Conservation (phyloP, 2,888 invertebrate species). For the Drosophila kuntzei region DNA sequence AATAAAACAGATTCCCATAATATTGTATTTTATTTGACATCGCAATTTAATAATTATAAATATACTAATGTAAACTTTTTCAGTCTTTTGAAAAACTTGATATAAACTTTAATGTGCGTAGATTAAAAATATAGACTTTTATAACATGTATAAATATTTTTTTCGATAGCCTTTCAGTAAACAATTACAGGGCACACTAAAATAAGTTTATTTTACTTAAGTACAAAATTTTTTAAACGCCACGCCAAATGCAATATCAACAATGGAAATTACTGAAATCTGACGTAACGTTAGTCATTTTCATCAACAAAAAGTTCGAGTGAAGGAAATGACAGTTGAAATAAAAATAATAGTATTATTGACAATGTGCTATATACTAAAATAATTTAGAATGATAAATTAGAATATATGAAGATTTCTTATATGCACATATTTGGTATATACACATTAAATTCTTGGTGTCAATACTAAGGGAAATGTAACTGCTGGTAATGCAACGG, state of each 20-base stretch:
- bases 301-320: background rate
- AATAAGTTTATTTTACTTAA: background rate
- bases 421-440: background rate
- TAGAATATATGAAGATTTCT: background rate
- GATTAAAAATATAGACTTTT: background rate
- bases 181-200: background rate
- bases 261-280: background rate
- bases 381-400: slow-evolving; percentile 19
- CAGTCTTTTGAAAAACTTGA: slow-evolving; percentile 49
- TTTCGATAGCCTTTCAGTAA: background rate
- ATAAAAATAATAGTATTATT: background rate
- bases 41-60: slow-evolving; percentile 18
- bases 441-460: slow-evolving; percentile 62
- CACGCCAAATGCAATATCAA: background rate
- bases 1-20: background rate
- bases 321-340: background rate
- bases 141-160: background rate
- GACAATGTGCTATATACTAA: background rate
- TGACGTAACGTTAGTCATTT: background rate
- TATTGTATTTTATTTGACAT: slow-evolving; percentile 12
- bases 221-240: background rate
- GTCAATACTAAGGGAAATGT: slow-evolving; percentile 89
- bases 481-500: slow-evolving; percentile 91
- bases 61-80: slow-evolving; percentile 31
- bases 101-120: slow-evolving; percentile 1